Conservation (phyloP, 2,797 vertebrate genomes). For the Toxotes lorentzi region DNA sequence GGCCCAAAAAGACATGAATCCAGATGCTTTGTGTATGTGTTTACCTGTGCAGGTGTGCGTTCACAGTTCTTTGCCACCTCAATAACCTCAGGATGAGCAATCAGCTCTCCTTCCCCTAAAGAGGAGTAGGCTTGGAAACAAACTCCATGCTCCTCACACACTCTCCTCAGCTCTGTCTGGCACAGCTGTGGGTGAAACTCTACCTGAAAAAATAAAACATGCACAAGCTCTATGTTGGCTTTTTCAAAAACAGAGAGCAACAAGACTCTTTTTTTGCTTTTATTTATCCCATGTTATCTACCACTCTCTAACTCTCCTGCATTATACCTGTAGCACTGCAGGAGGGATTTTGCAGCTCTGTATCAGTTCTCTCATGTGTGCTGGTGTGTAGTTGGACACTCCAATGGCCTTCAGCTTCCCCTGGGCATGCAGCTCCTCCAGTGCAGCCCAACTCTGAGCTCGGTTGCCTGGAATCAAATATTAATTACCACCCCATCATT, state of each 20-base stretch:
- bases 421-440: conserved; percentile 84
- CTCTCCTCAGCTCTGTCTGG: conserved; percentile 80
- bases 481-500: conserved; percentile 2
- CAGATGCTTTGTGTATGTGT: conserved; percentile 17
- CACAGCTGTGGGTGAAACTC: conserved; percentile 87
- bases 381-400: conserved; percentile 88
- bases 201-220: conserved; percentile 71
- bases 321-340: conserved; percentile 82
- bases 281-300: not conserved
- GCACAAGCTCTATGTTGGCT: not conserved
- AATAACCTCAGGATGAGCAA: conserved; percentile 76
- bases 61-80: conserved; percentile 75
- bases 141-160: conserved; percentile 82
- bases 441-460: conserved; percentile 82
- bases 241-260: not conserved
- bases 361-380: conserved; percentile 84
- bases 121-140: conserved; percentile 90
- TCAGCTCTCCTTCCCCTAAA: conserved; percentile 82
- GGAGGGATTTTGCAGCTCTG: conserved; percentile 80
- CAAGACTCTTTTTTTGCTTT: not conserved
- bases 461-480: conserved; percentile 73
- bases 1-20: not conserved
- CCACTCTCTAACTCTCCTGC: not conserved
- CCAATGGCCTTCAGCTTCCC: conserved; percentile 86
- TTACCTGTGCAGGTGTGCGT: conserved; percentile 84